Conservation (phyloP, 2,797 vertebrate genomes). For the Dipus sagitta region DNA sequence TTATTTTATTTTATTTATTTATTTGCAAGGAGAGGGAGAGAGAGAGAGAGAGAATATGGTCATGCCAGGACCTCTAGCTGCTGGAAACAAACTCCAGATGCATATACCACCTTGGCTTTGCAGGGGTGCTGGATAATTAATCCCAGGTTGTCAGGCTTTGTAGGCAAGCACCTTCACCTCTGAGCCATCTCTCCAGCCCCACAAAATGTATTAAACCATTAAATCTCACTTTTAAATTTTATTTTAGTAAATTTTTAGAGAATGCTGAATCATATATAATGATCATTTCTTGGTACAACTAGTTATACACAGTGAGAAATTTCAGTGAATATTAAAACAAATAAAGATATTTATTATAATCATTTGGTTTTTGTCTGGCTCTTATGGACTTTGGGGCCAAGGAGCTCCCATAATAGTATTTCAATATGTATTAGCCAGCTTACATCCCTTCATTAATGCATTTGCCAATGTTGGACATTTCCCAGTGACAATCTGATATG, state of each 20-base stretch:
- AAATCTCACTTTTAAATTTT: conserved; percentile 24
- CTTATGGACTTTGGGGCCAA: not conserved
- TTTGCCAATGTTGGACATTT: not conserved
- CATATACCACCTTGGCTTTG: no score
- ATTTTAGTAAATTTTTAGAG: not conserved
- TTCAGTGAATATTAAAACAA: conserved; percentile 13
- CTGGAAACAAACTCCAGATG: no score
- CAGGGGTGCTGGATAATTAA: no score
- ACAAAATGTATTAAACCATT: not conserved
- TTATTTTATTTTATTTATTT: no score
- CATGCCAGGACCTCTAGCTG: no score
- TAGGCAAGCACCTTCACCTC: no score
- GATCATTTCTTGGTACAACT: not conserved
- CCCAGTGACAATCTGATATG: not conserved
- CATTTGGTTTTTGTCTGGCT: conserved; percentile 3
- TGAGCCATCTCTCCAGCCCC: no score
- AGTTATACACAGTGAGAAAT: conserved; percentile 26
- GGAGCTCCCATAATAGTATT: conserved; percentile 14
- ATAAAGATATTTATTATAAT: conserved; percentile 47
- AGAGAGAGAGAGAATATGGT: no score
- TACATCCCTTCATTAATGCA: conserved; percentile 18
- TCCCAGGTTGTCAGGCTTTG: no score
- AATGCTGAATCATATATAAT: not conserved
- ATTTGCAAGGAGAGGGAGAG: no score
- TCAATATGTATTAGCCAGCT: not conserved